phyloP scores from a whole-genome alignment of 2,113 vertebrate species.

The Rostratula benghalensis region DNA sequence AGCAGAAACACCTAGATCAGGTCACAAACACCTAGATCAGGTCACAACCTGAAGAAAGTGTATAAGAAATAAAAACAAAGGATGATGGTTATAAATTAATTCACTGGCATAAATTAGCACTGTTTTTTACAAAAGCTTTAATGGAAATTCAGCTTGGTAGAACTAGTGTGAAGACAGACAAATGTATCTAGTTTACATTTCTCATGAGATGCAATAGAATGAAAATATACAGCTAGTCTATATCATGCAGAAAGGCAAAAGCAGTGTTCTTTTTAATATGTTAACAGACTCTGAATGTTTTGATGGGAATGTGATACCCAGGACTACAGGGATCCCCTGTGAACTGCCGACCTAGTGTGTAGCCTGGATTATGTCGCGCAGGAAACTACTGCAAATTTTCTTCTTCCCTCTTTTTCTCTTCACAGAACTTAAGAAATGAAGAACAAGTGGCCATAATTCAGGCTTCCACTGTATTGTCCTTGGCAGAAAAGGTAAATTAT shows the following conservation, averaged over 20 bases:
- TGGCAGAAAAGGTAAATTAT: conserved; percentile 93
- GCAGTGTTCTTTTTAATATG: not conserved
- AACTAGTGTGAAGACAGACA: not conserved
- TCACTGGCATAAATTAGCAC: not conserved
- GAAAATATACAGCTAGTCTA: not conserved
- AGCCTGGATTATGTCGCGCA: not conserved
- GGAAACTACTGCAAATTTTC: not conserved
- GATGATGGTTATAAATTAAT: not conserved
- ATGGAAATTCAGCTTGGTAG: not conserved
- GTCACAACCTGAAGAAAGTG: too few species aligned
- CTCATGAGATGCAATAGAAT: not conserved
- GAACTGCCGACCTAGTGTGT: not conserved
- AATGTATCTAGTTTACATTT: not conserved
- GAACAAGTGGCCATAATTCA: conserved; percentile 99
- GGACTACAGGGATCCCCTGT: not conserved
- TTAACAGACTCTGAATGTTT: not conserved
- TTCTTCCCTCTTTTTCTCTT: not conserved
- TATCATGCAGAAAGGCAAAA: not conserved
- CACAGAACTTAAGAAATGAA: conserved; percentile 96
- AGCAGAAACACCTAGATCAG: too few species aligned
- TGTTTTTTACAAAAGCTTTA: not conserved
- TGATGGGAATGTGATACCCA: not conserved
- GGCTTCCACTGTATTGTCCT: conserved; percentile 94
- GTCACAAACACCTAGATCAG: too few species aligned
- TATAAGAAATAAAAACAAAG: not conserved